Evolutionary conservation across 2,797 vertebrate species (phyloP), one percentile per base, ranked within the genome.

Genomic region (Hipposideros larvatus): DNA sequence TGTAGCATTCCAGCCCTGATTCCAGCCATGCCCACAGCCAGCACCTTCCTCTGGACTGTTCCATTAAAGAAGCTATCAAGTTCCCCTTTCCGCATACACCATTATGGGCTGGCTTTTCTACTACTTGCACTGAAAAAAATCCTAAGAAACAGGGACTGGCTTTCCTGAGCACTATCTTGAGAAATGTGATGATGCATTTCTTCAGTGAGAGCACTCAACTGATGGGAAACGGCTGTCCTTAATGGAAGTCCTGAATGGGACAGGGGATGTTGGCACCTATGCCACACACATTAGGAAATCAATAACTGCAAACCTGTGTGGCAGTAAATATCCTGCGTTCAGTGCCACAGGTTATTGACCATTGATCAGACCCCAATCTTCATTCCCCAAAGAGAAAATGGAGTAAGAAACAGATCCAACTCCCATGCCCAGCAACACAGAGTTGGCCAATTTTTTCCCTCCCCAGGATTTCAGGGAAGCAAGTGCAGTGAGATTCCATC

Each of bases 381-480:
- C 37, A 11, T 68, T 91, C 84, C 43, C 77, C 92, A 55, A 82
- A 73, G 73, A 92, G 57, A 90, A 93, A 91, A 89, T 8, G 7
- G 8, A 59, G 90, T 90, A 93, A 78, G 85, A 90, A 95, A 77
- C 21, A 84, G 21, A 57, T 5, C 46, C 65, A 92, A 79, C 26
- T 41, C 53, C 59, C 43, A 26, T 53, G 46, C 65, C 55, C 41
- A 84, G 82, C 11, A 86, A 90, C 48, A 79, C 65, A 48, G 1
- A 43, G 37, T 31, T 90, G 75, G n/a, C 48, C 31, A 53, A 1
- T 87, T 70, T 43, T 53, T 95, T 90, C 51, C 26, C n/a, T n/a
- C 73, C 55, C 22, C 79, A 96, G 74, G 51, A 46, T 93, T 82
- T 92, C 59, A 74, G 37, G 59, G 91, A 97, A 96, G 51, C 84